These are phyloP conservation scores for Ectropis crepuscularia DNA, from an alignment of 2,888 invertebrate species.

Conservation along the genomic window DNA sequence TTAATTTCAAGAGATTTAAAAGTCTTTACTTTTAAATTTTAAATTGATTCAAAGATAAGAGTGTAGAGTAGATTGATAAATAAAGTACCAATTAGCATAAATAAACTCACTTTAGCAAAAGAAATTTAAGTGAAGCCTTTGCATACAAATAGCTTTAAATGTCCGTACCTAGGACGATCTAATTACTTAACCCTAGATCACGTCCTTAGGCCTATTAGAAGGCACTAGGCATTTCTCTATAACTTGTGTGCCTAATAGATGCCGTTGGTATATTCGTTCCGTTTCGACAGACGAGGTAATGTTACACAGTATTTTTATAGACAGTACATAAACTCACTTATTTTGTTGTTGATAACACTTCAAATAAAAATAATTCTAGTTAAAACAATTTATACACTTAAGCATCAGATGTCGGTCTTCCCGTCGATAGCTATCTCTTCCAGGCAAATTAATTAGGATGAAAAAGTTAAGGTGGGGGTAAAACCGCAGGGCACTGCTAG, in stretches of 20 bases:
- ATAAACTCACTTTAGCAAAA: neutral
- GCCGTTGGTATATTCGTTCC: constrained; percentile 53
- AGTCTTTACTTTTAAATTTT: no score
- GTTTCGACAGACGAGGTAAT: constrained; percentile 58
- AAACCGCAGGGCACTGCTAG: no score
- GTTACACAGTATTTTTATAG: constrained; percentile 7
- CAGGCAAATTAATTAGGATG: no score
- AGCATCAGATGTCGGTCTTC: no score
- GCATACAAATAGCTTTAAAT: constrained; percentile 2
- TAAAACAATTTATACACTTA: no score
- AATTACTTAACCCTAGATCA: constrained; percentile 19
- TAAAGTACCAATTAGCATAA: neutral
- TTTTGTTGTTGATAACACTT: neutral
- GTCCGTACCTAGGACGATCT: neutral
- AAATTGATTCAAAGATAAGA: no score
- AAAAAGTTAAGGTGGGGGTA: no score
- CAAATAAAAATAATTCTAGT: no score
- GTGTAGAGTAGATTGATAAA: neutral
- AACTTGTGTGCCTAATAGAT: constrained; percentile 34
- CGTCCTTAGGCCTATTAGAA: constrained; percentile 26
- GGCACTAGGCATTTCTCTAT: constrained; percentile 37
- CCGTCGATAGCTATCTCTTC: no score
- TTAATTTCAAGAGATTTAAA: no score
- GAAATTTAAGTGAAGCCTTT: neutral
- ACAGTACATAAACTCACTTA: constrained; percentile 14